Base-by-base conservation (phyloP, 2,888 invertebrate genomes). In the Phaedon cochleariae region DNA sequence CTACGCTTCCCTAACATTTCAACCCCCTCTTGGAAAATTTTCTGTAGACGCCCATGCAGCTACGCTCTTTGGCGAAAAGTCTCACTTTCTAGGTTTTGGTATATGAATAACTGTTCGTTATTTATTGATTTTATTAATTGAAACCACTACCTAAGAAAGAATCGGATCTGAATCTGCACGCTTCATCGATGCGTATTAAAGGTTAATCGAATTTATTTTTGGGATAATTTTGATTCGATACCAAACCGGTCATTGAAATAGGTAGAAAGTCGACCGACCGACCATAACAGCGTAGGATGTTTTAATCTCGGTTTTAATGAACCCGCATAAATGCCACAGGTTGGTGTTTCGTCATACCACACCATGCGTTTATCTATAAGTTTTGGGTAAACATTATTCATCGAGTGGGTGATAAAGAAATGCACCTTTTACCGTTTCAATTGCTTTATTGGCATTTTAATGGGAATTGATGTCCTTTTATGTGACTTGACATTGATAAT, bases 121-220 rank as follows among this genome's bases (percentile, higher is more conserved):
- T 7, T 41, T 18, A 3, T 5, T 26, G 3, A 41, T 41, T 41
- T 15, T 41, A 3, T 41, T 15, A n/a, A 15, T n/a, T 15, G 41
- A 41, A n/a, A 41, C 41, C 15, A 15, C 3, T 17, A 37, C 45
- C 55, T 17, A 46, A 45, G 20, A 26, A 34, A 31, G 9, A 26
- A 45, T 26, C 41, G 52, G 51, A 58, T 62, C 51, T 57, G 57
- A 41, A 51, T 51, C 52, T 41, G 29, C 57, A 52, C 65, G 54
- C 57, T 60, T 52, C 57, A 46, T 26, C 26, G 65, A 34, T 61
- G 57, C 65, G 52, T 45, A 37, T 34, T 21, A 51, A 52, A 57
- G 57, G 18, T 60, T 61, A 65, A 61, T 60, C 60, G 60, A 48
- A 65, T 45, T n/a, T 17, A 65, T 65, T 65, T 61, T 61, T 45